phyloP scores from a whole-genome alignment of 2,888 invertebrate genomes.

The Pheosia gnoma region DNA sequence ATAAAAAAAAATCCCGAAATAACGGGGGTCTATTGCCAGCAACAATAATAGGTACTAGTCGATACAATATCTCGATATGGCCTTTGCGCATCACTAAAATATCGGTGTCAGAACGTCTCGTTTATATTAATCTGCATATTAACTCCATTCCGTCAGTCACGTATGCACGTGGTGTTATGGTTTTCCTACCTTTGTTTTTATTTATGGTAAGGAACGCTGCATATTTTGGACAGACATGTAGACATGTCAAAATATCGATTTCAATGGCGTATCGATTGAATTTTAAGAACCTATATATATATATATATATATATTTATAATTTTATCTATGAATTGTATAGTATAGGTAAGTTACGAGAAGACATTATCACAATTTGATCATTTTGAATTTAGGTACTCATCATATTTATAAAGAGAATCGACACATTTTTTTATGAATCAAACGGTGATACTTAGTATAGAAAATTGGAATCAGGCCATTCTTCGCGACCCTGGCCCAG shows the following conservation, averaged over 20 bases:
- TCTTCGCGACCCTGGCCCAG: no score
- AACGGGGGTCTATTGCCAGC: no score
- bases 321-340: no score
- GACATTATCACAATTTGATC: no score
- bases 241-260: conserved; percentile 42
- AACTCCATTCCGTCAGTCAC: conserved; percentile 48
- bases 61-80: background rate
- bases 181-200: conserved; percentile 45
- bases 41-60: no score
- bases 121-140: conserved; percentile 70
- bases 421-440: no score
- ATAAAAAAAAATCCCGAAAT: no score
- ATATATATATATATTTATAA: background rate
- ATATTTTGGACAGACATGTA: conserved; percentile 25
- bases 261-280: conserved; percentile 28
- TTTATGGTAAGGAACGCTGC: conserved; percentile 37
- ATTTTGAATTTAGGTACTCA: no score
- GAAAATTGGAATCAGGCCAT: no score
- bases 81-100: conserved; percentile 1
- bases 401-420: no score
- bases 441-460: no score
- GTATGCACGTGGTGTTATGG: conserved; percentile 43
- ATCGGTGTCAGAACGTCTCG: conserved; percentile 40
- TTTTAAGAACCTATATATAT: conserved; percentile 21
- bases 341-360: no score